Evolutionary conservation across 2,888 invertebrate genomes (phyloP), one percentile per base, ranked within the genome.

Genomic region (Dendrolimus houi): DNA sequence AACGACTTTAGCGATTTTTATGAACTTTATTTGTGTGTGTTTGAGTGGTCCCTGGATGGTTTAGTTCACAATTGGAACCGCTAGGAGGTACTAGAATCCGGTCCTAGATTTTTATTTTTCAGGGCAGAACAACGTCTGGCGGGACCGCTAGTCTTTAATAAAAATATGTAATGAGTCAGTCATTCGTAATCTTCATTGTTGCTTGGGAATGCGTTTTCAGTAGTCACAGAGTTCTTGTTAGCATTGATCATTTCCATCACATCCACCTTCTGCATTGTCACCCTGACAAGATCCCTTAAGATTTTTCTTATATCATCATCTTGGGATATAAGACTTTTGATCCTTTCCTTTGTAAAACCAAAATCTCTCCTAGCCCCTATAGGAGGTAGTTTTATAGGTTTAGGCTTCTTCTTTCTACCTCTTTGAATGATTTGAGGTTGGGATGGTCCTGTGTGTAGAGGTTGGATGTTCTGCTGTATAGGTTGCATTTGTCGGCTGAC

Each of bases 201-300:
- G 47, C 2, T 47, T 10, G 12, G 8, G 12, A 47, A 47, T 47
- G 47, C 55, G 2, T 59, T 42, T 0, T 13, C 47, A 8, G 60
- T 61, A 10, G 52, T 29, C 8, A 41, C 55, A 1, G 10, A 55
- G 8, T 17, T 62, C 10, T 55, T 68, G 41, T 64, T 72, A 0
- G 63, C 55, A 6, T 79, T 77, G 1, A 83, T 60, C 69, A 78
- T 68, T 10, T 85, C 80, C 60, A 82, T 63, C 56, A 89, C 59
- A 67, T 86, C 81, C 7, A 84, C 86, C 63, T 90, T 90, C 72
- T 87, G 79, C 84, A 89, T 88, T 1, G 89, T 87, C 0, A 90
- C 88, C 60, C 80, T 81, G 41, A 90, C 89, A 1, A 90, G 66
- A 52, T 89, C 87, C 59, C 81, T 87, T 55, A 90, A 68, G 52